A percentile compares a stretch with the other conserved stretches of the same genome.
Evolutionary conservation across 2,113 vertebrate genomes (phyloP).

Genomic region (Fregata magnificens): DNA sequence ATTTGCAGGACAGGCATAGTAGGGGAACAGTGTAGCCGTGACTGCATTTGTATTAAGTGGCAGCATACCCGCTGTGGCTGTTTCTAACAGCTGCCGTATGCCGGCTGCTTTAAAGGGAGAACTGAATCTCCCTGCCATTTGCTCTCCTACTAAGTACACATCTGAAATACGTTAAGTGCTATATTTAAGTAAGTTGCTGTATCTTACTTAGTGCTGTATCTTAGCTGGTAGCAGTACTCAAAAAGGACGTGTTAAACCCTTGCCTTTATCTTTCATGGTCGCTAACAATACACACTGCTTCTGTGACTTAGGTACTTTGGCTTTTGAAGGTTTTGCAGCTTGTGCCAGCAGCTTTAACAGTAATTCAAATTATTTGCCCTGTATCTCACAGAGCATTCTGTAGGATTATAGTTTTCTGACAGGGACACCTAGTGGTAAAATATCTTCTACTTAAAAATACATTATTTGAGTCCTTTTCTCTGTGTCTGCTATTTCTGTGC

Average conservation of each 20-base stretch:
- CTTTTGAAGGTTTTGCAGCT: not conserved
- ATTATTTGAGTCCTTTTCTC: not conserved
- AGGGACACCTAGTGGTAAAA: slow-evolving; percentile 28
- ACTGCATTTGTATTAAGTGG: rapidly evolving
- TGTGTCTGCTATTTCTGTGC: not conserved
- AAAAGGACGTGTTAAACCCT: not conserved
- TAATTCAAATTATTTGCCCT: not conserved
- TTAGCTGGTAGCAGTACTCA: not conserved
- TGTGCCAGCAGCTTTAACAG: not conserved
- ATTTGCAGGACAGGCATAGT: not conserved
- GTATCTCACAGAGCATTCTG: not conserved
- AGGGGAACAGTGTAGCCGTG: not conserved
- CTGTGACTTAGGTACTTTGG: not conserved
- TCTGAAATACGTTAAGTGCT: not conserved
- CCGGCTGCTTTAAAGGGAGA: not conserved
- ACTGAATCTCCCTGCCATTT: not conserved
- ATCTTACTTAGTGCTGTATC: not conserved
- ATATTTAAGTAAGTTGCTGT: not conserved
- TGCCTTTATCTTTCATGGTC: not conserved
- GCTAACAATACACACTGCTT: not conserved
- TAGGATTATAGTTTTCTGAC: not conserved
- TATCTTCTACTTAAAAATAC: not conserved
- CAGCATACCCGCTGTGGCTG: not conserved
- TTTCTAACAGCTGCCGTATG: not conserved
- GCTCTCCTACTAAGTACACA: not conserved